Base-by-base conservation (phyloP, 2,888 invertebrate species). In the Julus scandinavius region DNA sequence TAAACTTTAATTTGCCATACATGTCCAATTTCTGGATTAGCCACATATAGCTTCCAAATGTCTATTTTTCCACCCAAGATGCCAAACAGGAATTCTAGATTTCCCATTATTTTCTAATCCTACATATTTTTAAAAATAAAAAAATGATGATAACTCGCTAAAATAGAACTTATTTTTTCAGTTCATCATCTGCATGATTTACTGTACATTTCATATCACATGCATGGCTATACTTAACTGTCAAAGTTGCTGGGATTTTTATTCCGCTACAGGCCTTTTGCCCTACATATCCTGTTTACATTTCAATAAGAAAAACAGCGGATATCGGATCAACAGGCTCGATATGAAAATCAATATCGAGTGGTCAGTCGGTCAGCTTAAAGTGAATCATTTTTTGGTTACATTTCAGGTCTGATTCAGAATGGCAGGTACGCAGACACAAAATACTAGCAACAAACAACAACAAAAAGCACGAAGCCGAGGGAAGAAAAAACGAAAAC, bases 341-440 rank as follows among this genome's bases (percentile, higher is more conserved):
- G n/a, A n/a, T 63, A 63, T 63, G 63, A 63, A 63, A 63, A 63
- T 63, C 63, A 63, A 63, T 63, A 63, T 63, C 63, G 63, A 63
- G 63, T 63, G 63, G 63, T 63, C 63, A 63, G 20, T 20, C n/a
- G 20, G 63, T 45, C 63, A 63, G 63, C 63, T n/a, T 63, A n/a
- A 17, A 63, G 63, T 63, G 63, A 63, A 63, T 63, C n/a, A 45
- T 20, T 20, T 15, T 58, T 63, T 63, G 63, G 63, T 63, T 20
- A 63, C 63, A 63, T 63, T 63, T 63, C 20, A 20, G 20, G 63
- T 63, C 20, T 63, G 20, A 63, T 63, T 63, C 63, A 17, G 63
- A 63, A 63, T 63, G 20, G 63, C 63, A 63, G 63, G 63, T 20
- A 20, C 5, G 20, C 5, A 54, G 13, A 13, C 15, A 17, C 17